phyloP scores from a whole-genome alignment of 2,113 vertebrate species.

The Microcebus jonahi region DNA sequence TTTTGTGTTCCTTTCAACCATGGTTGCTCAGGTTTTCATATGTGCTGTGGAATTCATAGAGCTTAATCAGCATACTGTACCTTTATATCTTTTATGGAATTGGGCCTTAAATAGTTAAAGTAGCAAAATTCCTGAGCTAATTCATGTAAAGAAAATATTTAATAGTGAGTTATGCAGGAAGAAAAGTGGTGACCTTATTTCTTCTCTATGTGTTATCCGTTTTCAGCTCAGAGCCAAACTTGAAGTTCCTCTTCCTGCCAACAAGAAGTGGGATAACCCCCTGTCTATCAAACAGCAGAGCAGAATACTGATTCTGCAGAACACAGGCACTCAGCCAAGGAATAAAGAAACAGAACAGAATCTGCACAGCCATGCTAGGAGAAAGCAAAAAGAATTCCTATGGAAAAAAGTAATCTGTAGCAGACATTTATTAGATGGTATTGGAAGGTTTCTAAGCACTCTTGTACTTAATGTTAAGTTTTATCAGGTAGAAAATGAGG shows the following conservation, averaged over 20 bases:
- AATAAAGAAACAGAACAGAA: slow-evolving; percentile 20
- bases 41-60: background rate
- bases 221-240: slow-evolving; percentile 66
- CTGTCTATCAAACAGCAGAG: slow-evolving; percentile 18
- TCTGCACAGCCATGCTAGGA: background rate
- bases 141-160: slow-evolving; percentile 59
- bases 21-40: background rate
- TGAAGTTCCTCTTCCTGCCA: slow-evolving; percentile 57
- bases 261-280: slow-evolving; percentile 55
- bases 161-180: background rate
- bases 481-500: background rate
- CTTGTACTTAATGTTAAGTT: background rate
- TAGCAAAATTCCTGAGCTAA: slow-evolving; percentile 31
- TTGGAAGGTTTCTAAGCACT: background rate
- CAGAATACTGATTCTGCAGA: slow-evolving; percentile 59
- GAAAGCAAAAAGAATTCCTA: background rate
- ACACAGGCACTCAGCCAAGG: slow-evolving; percentile 29
- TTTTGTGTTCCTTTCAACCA: background rate
- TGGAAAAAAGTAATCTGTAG: background rate
- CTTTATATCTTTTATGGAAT: background rate
- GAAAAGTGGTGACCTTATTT: slow-evolving; percentile 65
- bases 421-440: slow-evolving; percentile 17
- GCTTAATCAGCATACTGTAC: background rate
- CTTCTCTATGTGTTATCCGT: slow-evolving; percentile 50
- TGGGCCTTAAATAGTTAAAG: background rate